Conservation (phyloP, 2,888 invertebrate genomes). For the Stictocephala bisonia region DNA sequence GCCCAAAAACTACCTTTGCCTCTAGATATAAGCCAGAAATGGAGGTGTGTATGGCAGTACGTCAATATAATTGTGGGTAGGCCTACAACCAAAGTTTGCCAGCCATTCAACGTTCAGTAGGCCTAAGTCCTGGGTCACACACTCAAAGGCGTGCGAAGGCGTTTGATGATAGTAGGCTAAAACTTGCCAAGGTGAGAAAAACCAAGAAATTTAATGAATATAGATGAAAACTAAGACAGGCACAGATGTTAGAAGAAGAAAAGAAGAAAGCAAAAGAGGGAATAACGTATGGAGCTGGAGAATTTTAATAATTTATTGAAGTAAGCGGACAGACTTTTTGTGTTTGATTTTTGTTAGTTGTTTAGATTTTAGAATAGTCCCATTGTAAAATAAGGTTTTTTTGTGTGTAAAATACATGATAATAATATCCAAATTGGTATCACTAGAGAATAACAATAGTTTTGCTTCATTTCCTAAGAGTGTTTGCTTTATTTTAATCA, state of each 20-base stretch:
- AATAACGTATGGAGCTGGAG: constrained; percentile 26
- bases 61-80: constrained; percentile 25
- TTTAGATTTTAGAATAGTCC: no score
- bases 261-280: constrained; percentile 30
- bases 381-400: no score
- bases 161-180: constrained; percentile 20
- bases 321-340: no score
- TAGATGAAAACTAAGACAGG: constrained; percentile 24
- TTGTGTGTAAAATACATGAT: no score
- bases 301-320: no score
- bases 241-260: constrained; percentile 9
- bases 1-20: constrained; percentile 19
- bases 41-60: not conserved
- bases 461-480: no score
- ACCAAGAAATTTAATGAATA: constrained; percentile 31
- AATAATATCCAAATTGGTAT: no score
- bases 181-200: constrained; percentile 12
- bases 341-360: no score
- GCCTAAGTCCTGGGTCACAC: constrained; percentile 1
- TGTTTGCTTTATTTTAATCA: no score
- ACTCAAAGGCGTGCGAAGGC: not conserved
- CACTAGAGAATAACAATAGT: no score
- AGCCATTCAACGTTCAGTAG: not conserved
- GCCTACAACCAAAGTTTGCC: constrained; percentile 2
- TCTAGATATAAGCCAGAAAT: constrained; percentile 22